Percentiles rank a stretch among this genome's conserved stretches.
These are phyloP conservation scores for Phalacrocorax pelagicus DNA, from an alignment of 2,113 vertebrate genomes.

Conservation along the genomic window DNA sequence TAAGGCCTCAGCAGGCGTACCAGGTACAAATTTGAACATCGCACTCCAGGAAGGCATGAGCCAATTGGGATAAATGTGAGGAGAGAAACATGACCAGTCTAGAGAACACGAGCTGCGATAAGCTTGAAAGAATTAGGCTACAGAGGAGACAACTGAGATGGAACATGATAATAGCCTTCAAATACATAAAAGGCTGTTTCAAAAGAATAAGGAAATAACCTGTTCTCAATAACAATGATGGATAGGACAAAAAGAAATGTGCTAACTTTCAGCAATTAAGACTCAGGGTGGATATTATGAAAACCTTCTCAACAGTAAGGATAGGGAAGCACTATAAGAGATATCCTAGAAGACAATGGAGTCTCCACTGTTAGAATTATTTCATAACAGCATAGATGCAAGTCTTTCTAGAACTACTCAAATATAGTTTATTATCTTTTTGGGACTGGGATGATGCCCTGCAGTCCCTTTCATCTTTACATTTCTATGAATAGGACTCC, in stretches of 20 bases:
- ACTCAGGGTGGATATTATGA: slow-evolving; percentile 1
- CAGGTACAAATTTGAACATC: not conserved
- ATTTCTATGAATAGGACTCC: not conserved
- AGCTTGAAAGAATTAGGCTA: slow-evolving; percentile 23
- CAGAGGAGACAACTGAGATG: slow-evolving; percentile 21
- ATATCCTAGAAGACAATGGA: not conserved
- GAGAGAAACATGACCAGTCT: not conserved
- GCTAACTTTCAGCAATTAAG: slow-evolving; percentile 47
- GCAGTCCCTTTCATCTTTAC: not conserved
- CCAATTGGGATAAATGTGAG: not conserved
- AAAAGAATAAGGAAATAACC: slow-evolving; percentile 47
- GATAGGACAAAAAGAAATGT: slow-evolving; percentile 30
- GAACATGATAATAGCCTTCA: slow-evolving; percentile 37
- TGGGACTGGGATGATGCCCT: not conserved
- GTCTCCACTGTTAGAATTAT: not conserved
- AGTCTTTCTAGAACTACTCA: not conserved
- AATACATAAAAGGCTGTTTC: slow-evolving; percentile 32
- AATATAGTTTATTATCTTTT: not conserved
- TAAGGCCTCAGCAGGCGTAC: not conserved
- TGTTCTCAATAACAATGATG: slow-evolving; percentile 18
- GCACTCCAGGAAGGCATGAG: not conserved
- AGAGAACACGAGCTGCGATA: not conserved
- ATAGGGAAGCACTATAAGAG: not conserved
- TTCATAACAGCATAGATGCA: not conserved
- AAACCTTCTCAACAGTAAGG: not conserved